Base-by-base conservation (phyloP, 2,113 vertebrate genomes). In the Eira barbara region DNA sequence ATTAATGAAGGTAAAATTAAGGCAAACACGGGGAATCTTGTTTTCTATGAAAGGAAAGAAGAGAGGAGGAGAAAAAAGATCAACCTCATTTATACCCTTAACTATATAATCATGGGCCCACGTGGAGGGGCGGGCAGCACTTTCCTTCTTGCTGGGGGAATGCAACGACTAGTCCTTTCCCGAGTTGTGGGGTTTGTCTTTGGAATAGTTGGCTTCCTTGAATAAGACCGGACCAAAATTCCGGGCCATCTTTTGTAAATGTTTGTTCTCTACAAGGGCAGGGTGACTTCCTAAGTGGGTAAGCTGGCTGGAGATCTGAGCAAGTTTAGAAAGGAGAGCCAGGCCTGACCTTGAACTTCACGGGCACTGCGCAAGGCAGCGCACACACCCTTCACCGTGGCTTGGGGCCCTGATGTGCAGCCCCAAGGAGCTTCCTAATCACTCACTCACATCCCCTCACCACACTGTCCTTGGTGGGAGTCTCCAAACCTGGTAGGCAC, bases 1-100 rank as follows among this genome's bases (percentile, higher is more conserved):
- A 98, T 98, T 98, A 98, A 98, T 98, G 97, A 98, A 97, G 92
- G 89, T 82, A 84, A 98, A 98, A 96, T 89, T 42, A 98, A 98
- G 97, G 97, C 93, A 98, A 98, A 98, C 94, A 80, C 63, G 74
- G 21, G 71, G 49, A 57, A 47, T 89, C 98, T 98, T 96, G 69
- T 97, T 95, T 98, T 98, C 79, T 84, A n/a, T 82, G 86, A 67
- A 74, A 96, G 92, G 47, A 59, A 97, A 39, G 57, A 93, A 20
- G 88, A 88, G 85, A 92, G 96, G 83, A 61, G 34, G 6, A 59
- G 87, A 91, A 71, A 74, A 29, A 34, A 18, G 23, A 49, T 45
- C 61, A 55, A 21, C 7, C 57, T 85, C 29, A 20, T 31, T 76
- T 90, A 84, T 92, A 91, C 34, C 9, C 49, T 49, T 76, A 15